Evolutionary conservation across 2,113 vertebrate species (phyloP).

Genomic region (Cephalopterus ornatus): DNA sequence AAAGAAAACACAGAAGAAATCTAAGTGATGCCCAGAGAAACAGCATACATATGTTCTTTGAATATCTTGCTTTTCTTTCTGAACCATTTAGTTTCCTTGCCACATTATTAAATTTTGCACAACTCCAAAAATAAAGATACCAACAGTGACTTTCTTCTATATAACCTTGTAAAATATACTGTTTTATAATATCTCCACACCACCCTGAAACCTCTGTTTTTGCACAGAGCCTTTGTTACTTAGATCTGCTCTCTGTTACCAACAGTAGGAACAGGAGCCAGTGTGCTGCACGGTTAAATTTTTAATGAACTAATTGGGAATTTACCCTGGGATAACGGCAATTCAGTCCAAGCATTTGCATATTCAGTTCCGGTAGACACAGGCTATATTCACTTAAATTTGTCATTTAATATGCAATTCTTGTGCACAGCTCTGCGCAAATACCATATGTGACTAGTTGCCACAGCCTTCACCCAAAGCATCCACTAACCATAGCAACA

Average conservation of each 20-base stretch:
- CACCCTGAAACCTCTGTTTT: background rate
- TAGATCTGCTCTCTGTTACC: background rate
- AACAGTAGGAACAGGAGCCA: background rate
- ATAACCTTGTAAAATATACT: background rate
- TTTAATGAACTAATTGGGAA: background rate
- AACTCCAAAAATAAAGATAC: background rate
- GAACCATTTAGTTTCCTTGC: background rate
- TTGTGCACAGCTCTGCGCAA: conserved; percentile 27
- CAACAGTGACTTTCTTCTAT: background rate
- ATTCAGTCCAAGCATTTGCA: background rate
- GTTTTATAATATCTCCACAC: background rate
- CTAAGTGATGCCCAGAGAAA: background rate
- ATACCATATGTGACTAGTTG: conserved; percentile 70
- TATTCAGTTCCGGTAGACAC: background rate
- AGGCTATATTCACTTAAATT: conserved; percentile 18
- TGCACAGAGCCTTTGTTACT: background rate
- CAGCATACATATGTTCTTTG: background rate
- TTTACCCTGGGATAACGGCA: background rate
- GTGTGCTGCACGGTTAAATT: background rate
- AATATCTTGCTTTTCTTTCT: background rate
- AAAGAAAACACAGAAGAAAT: background rate
- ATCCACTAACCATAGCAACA: conserved; percentile 73
- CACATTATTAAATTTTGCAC: background rate
- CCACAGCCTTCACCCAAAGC: conserved; percentile 64
- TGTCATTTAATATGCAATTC: conserved; percentile 69